Conservation (phyloP, 2,113 vertebrate species). For the Protomyctophum bolini region DNA sequence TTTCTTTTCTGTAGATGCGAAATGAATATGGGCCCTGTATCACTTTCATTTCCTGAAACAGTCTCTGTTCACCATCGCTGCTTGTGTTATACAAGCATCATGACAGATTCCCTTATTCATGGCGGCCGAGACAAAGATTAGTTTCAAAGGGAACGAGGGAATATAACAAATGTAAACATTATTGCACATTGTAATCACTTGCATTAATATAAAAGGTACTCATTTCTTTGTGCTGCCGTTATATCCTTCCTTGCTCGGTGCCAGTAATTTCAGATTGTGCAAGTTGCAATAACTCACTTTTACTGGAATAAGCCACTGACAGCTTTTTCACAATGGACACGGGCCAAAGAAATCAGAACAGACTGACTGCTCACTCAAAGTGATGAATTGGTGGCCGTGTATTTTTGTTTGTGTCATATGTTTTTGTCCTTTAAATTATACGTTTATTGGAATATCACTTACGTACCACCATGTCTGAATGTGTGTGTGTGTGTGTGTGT, state of each 20-base stretch:
- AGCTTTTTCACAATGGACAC: constrained; percentile 24
- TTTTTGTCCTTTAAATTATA: constrained; percentile 45
- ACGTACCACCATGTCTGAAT: not conserved
- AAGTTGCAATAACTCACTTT: constrained; percentile 48
- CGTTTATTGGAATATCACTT: constrained; percentile 49
- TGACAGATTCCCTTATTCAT: constrained; percentile 52
- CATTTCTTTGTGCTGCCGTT: constrained; percentile 1
- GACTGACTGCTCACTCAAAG: constrained; percentile 40
- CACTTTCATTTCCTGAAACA: constrained; percentile 54
- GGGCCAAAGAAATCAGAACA: constrained; percentile 39
- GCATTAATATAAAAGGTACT: constrained; percentile 34
- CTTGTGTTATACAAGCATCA: constrained; percentile 34
- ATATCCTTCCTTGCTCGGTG: constrained; percentile 14
- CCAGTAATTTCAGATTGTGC: constrained; percentile 37
- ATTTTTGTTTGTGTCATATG: constrained; percentile 8
- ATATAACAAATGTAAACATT: constrained; percentile 51
- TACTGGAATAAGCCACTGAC: constrained; percentile 30
- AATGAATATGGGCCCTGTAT: constrained; percentile 48
- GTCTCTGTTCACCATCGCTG: not conserved
- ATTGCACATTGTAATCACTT: constrained; percentile 35
- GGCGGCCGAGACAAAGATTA: constrained; percentile 32
- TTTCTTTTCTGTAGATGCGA: constrained; percentile 54
- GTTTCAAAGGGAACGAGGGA: constrained; percentile 41
- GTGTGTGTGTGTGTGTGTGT: not conserved
- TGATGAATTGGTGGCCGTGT: constrained; percentile 43